Base-by-base conservation (phyloP, 2,888 invertebrate genomes). In the Chydorus sphaericus region DNA sequence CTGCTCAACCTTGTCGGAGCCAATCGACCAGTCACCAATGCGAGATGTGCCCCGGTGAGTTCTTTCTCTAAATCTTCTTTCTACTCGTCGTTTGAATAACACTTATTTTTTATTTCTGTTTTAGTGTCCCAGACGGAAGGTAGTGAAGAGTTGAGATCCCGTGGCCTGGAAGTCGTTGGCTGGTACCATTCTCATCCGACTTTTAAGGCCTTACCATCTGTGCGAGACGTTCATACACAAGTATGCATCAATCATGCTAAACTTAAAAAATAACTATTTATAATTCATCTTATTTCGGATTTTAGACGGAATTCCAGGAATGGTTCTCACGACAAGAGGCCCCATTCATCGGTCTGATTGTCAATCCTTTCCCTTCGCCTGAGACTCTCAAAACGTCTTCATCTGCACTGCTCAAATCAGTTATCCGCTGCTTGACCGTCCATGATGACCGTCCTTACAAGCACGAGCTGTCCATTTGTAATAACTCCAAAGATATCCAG, bases 121-220 rank as follows among this genome's bases (percentile, higher is more conserved):
- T 18, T 62, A 75, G 75, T 81, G 20, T 78, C 79, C 3, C 79
- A 83, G 66, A 76, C 80, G 5, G 68, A 67, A 59, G 81, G 82
- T 3, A 77, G 78, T 54, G 78, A 78, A 61, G 65, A 64, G 30
- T 74, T 85, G 28, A 69, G 70, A 5, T 59, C 64, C 11, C 66
- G 66, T 18, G 76, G 76, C 3, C 66, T 70, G 62, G 65, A 70
- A 20, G 76, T 81, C 55, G 73, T 80, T 57, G 84, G 82, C 26
- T 85, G 85, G 85, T 84, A 83, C 70, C 85, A 85, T 73, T 83
- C 84, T 29, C 85, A 85, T 72, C 84, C 85, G 2, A 70, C 72
- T 26, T 85, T 84, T 71, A 74, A 78, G 4, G 76, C 82, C 1
- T 75, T 79, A 65, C 85, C 85, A 1, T 84, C 84, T 0, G 72